Evolutionary conservation across 1,140 invertebrate genomes (phyloP), one percentile per base, ranked within the genome.

Genomic region (Saccostrea echinata): DNA sequence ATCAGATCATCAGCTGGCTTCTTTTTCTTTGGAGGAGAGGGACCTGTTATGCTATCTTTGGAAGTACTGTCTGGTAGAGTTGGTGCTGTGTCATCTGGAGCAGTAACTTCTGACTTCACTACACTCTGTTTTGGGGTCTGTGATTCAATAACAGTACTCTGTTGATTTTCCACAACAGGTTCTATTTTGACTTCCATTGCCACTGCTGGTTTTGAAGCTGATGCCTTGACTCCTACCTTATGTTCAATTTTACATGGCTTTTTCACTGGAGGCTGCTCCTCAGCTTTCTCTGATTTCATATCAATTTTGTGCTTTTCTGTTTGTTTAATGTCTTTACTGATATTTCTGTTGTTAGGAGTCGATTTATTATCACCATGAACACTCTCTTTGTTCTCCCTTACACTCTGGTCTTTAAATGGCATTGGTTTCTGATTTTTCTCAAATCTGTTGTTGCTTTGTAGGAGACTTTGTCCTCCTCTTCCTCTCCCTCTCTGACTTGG

Each of bases 251-350:
- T 83, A 51, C 81, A 51, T 21, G 35, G n/a, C 35, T 53, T 83
- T 51, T 51, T 52, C 1, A 52, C 24, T n/a, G 35, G 18, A 51
- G 81, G 52, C 52, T 83, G 52, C 12, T 52, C 27, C 71, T 43
- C 52, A 52, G 33, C 12, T 24, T 18, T 81, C 30, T 33, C 76
- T 24, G 76, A 30, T 43, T 53, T 83, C 24, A 53, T 9, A 1
- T 83, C 43, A 83, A 53, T 0, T 52, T 53, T 53, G 21, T 52
- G 81, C n/a, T 53, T 53, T 83, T 83, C 43, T 52, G 43, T 35
- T 83, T 83, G 81, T 33, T 83, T 51, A 51, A 52, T 83, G 81
- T 83, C 35, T 83, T 53, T 53, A 24, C 11, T 83, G 21, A 52
- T 35, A 51, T 83, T 83, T 24, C 81, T 83, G 35, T 52, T 83